Percentiles rank a stretch among this genome's conserved stretches.
phyloP scores from a whole-genome alignment of 1,140 invertebrate genomes.

The Drosophila malerkotliana region DNA sequence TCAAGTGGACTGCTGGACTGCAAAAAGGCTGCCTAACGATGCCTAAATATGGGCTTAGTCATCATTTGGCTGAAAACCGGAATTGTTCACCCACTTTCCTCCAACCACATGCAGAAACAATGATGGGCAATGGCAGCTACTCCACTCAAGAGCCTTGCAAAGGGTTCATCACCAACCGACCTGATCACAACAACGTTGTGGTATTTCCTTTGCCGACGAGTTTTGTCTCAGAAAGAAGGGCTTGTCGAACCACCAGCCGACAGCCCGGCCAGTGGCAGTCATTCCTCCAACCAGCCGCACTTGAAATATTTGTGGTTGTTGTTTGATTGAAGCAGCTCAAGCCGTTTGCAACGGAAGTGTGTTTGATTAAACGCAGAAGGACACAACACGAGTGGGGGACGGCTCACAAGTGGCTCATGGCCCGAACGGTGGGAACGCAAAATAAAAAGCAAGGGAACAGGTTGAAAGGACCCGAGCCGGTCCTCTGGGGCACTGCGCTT shows the following conservation, averaged over 20 bases:
- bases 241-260: constrained; percentile 10
- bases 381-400: constrained; percentile 46
- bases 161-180: constrained; percentile 68
- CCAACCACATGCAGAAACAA: constrained; percentile 24
- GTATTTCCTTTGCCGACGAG: constrained; percentile 75
- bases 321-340: constrained; percentile 80
- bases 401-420: constrained; percentile 15
- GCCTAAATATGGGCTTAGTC: constrained; percentile 43
- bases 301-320: constrained; percentile 81
- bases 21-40: constrained; percentile 53
- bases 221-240: constrained; percentile 62
- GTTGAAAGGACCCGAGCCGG: constrained; percentile 24
- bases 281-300: constrained; percentile 62
- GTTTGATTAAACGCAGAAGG: constrained; percentile 78
- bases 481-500: constrained; percentile 30
- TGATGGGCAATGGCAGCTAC: constrained; percentile 46
- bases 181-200: constrained; percentile 58
- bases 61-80: background rate
- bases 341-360: constrained; percentile 79
- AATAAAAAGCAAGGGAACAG: constrained; percentile 18
- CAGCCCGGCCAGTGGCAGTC: constrained; percentile 13
- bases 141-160: constrained; percentile 67
- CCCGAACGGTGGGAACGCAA: constrained; percentile 19
- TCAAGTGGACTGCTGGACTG: constrained; percentile 58
- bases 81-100: constrained; percentile 69